Conservation (phyloP, 2,797 vertebrate species). For the Selene dorsalis region DNA sequence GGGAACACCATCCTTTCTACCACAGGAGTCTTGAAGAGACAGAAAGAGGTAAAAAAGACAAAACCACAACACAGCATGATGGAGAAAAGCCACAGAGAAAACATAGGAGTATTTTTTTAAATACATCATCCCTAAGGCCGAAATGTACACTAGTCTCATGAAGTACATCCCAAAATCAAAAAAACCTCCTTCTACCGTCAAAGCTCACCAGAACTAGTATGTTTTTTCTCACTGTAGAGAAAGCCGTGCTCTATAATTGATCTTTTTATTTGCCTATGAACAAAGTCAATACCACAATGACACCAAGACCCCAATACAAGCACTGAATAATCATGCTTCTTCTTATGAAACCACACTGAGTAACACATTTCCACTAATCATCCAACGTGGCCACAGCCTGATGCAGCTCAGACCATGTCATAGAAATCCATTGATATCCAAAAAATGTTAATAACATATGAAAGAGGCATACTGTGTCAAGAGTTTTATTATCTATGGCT, state of each 20-base stretch:
- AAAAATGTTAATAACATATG: neutral
- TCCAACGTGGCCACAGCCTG: neutral
- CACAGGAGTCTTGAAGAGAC: slow-evolving; percentile 30
- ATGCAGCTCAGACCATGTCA: neutral
- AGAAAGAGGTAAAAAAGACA: slow-evolving; percentile 18
- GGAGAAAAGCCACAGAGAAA: slow-evolving; percentile 11
- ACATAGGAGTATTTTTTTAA: slow-evolving; percentile 10
- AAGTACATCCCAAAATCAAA: neutral
- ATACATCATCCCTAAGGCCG: neutral
- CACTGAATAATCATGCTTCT: neutral
- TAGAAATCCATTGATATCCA: neutral
- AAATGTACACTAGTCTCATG: slow-evolving; percentile 5
- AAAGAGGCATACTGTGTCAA: neutral
- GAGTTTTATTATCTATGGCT: no score
- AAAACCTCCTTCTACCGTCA: neutral
- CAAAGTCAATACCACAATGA: neutral
- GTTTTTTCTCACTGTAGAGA: neutral
- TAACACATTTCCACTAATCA: neutral
- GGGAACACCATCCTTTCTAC: slow-evolving; percentile 55
- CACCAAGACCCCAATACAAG: neutral
- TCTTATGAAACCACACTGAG: neutral
- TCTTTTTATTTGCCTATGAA: neutral
- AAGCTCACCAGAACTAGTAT: slow-evolving; percentile 10
- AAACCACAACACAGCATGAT: slow-evolving; percentile 17
- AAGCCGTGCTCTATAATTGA: neutral